These are phyloP conservation scores for Leptobrachium ailaonicum DNA, from an alignment of 2,113 vertebrate genomes.

Conservation along the genomic window DNA sequence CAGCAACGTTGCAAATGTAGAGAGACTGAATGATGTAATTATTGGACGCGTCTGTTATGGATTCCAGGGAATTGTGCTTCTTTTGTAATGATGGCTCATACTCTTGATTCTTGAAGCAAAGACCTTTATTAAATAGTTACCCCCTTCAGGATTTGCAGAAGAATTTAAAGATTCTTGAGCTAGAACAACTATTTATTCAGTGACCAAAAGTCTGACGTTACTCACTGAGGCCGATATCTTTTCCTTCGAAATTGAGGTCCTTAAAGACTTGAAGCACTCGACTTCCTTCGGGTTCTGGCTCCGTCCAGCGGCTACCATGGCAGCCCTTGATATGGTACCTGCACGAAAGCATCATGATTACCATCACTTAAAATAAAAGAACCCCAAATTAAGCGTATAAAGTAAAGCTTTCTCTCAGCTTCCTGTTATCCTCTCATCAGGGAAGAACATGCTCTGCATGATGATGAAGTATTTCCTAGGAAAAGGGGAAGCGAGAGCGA, in stretches of 20 bases:
- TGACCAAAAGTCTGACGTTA: not conserved
- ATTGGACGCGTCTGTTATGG: too few species aligned
- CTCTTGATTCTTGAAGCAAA: too few species aligned
- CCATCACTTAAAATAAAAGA: too few species aligned
- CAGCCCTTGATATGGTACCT: conserved; percentile 92
- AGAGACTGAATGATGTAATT: too few species aligned
- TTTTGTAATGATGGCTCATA: too few species aligned
- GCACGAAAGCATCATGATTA: not conserved
- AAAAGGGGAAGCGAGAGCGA: not conserved
- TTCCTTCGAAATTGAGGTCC: conserved; percentile 84
- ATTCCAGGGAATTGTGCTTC: too few species aligned
- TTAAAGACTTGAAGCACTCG: conserved; percentile 80
- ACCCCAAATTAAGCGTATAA: not conserved
- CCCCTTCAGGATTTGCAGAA: too few species aligned
- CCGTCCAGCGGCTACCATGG: conserved; percentile 80
- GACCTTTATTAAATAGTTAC: too few species aligned
- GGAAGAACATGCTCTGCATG: conserved; percentile 89
- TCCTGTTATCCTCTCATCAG: conserved; percentile 73
- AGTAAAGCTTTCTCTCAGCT: conserved; percentile 64
- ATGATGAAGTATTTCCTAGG: conserved; percentile 83
- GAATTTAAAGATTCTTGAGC: too few species aligned
- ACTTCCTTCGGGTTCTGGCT: conserved; percentile 70
- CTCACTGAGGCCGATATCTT: conserved; percentile 77
- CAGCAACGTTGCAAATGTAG: too few species aligned
- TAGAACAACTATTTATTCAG: too few species aligned